Evolutionary conservation across 2,113 vertebrate species (phyloP).

Genomic region (Nothocercus julius): DNA sequence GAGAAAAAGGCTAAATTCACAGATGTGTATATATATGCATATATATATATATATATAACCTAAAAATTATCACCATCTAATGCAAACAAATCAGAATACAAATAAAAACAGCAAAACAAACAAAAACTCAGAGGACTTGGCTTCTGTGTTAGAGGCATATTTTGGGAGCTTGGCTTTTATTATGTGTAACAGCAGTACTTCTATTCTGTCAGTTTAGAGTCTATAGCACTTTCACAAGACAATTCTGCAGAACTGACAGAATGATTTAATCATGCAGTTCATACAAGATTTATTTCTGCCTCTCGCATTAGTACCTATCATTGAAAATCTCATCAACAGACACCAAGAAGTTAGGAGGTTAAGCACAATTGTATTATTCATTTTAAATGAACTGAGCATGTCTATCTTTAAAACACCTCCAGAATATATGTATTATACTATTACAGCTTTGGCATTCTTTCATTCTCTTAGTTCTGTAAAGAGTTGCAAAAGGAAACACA

Average conservation of each 20-base stretch:
- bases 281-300: slow-evolving; percentile 46
- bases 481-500: not conserved
- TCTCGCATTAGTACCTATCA: slow-evolving; percentile 39
- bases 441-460: not conserved
- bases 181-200: not conserved
- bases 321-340: not conserved
- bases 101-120: not conserved
- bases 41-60: no score
- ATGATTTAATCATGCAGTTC: slow-evolving; percentile 20
- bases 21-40: not conserved
- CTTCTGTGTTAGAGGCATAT: not conserved
- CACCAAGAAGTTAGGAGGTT: slow-evolving; percentile 30
- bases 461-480: not conserved
- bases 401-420: slow-evolving; percentile 21
- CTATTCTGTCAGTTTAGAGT: not conserved
- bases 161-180: not conserved
- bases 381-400: slow-evolving; percentile 27
- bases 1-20: not conserved
- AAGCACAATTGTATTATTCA: slow-evolving; percentile 45
- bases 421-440: not conserved
- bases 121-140: not conserved
- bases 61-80: not conserved
- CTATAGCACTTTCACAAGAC: not conserved
- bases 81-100: not conserved
- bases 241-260: not conserved